phyloP scores from a whole-genome alignment of 2,113 vertebrate species.

The Labeo rohita region DNA sequence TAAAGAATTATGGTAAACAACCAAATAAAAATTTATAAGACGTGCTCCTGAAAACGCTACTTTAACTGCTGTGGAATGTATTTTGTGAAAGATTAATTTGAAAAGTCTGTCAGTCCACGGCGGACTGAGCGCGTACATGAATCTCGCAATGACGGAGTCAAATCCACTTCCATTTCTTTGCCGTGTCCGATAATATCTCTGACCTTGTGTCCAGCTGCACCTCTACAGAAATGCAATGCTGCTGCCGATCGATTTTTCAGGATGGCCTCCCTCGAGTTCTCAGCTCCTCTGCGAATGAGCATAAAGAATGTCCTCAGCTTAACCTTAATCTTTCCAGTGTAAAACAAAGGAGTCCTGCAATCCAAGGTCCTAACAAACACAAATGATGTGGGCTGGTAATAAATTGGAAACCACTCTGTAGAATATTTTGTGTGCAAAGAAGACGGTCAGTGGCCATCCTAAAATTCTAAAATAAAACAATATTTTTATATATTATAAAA shows the following conservation, averaged over 20 bases:
- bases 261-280: slow-evolving; percentile 61
- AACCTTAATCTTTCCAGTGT: slow-evolving; percentile 55
- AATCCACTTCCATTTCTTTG: slow-evolving; percentile 81
- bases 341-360: slow-evolving; percentile 44
- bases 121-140: slow-evolving; percentile 9
- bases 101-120: background rate
- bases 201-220: slow-evolving; percentile 80
- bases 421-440: background rate
- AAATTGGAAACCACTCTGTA: background rate
- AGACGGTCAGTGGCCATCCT: background rate
- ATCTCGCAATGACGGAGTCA: slow-evolving; percentile 52
- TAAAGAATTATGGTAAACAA: background rate
- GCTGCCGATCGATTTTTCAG: slow-evolving; percentile 75
- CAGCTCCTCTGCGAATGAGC: slow-evolving; percentile 67
- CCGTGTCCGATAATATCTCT: slow-evolving; percentile 75
- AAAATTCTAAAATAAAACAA: background rate
- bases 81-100: slow-evolving; percentile 20
- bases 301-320: slow-evolving; percentile 65
- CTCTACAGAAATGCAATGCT: slow-evolving; percentile 71
- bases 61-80: background rate
- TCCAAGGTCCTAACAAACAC: background rate
- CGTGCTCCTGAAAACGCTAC: background rate
- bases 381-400: background rate
- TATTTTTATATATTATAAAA: too few relatives aligned
- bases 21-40: background rate